Evolutionary conservation across 1,140 invertebrate genomes (phyloP).

Genomic region (Orussus abietinus): DNA sequence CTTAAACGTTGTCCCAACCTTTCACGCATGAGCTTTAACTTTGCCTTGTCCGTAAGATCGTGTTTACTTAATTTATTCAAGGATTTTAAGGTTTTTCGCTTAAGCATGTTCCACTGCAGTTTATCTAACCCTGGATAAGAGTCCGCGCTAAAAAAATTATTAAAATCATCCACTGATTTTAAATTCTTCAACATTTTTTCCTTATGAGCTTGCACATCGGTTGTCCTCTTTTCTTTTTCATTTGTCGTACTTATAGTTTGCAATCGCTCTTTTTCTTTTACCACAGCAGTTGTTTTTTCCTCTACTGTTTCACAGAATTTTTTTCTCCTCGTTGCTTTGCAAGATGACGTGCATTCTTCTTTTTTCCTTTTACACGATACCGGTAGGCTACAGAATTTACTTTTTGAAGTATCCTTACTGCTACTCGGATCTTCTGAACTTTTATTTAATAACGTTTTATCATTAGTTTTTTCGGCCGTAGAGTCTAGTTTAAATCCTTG

Average conservation of each 20-base stretch:
- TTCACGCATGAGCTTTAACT: too few relatives aligned
- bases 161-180: conserved; percentile 10
- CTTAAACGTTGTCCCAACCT: too few relatives aligned
- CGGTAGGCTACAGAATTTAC: too few relatives aligned
- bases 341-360: too few relatives aligned
- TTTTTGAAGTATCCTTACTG: too few relatives aligned
- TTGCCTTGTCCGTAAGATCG: too few relatives aligned
- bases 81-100: conserved; percentile 24
- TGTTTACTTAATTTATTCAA: conserved; percentile 21
- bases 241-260: conserved; percentile 10
- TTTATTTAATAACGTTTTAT: too few relatives aligned
- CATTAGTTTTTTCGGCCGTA: neutral
- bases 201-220: neutral
- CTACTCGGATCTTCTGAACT: too few relatives aligned
- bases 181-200: conserved; percentile 1
- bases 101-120: conserved; percentile 33
- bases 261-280: conserved; percentile 1
- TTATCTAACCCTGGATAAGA: conserved; percentile 31
- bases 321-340: neutral
- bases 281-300: neutral
- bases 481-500: too few relatives aligned
- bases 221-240: neutral
- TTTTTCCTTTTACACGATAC: too few relatives aligned
- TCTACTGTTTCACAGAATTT: conserved; percentile 1
- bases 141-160: conserved; percentile 22